These are phyloP conservation scores for Hypolimnas misippus DNA, from an alignment of 2,888 invertebrate species.

Conservation along the genomic window DNA sequence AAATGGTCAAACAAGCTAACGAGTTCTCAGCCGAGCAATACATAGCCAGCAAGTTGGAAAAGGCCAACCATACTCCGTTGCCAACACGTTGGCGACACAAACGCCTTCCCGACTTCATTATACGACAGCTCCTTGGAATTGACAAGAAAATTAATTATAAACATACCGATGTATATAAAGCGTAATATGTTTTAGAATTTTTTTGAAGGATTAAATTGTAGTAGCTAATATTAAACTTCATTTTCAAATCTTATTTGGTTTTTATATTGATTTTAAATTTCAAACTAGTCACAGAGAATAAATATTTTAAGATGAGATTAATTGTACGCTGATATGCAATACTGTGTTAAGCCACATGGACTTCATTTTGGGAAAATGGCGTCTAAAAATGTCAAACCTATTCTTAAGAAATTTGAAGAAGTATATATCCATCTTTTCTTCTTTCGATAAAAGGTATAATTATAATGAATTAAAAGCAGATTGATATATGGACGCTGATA, in stretches of 20 bases:
- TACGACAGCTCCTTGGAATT: conserved; percentile 87
- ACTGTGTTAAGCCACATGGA: too few species aligned
- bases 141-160: conserved; percentile 81
- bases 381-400: too few species aligned
- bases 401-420: too few species aligned
- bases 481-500: too few species aligned
- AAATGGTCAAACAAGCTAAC: conserved; percentile 88
- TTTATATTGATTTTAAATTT: too few species aligned
- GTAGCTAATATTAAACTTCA: conserved; percentile 9
- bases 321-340: too few species aligned
- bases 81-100: conserved; percentile 85
- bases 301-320: too few species aligned
- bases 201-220: conserved; percentile 6
- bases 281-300: too few species aligned
- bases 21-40: conserved; percentile 90
- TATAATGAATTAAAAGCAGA: too few species aligned
- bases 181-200: conserved; percentile 46
- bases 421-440: too few species aligned
- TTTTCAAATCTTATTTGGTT: background rate
- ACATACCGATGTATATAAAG: conserved; percentile 76
- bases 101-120: conserved; percentile 86
- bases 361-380: too few species aligned
- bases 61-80: conserved; percentile 85
- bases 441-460: too few species aligned
- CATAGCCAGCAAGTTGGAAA: conserved; percentile 85